These are phyloP conservation scores for Sebastes minor DNA, from an alignment of 2,797 vertebrate species.

Conservation along the genomic window DNA sequence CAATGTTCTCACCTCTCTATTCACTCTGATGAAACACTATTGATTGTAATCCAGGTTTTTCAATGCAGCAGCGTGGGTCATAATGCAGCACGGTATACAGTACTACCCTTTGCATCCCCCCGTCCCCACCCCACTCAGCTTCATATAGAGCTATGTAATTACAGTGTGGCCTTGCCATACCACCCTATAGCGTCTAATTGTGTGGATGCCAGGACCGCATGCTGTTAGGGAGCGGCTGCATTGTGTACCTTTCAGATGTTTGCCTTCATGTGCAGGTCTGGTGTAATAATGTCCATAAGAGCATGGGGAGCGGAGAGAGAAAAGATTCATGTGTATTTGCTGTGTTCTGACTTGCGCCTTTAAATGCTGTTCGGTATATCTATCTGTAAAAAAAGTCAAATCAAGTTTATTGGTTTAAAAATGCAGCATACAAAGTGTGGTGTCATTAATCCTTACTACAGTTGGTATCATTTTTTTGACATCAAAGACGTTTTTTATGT, in stretches of 20 bases:
- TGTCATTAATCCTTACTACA: not conserved
- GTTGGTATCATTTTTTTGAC: not conserved
- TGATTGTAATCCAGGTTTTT: constrained; percentile 36
- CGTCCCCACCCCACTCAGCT: constrained; percentile 20
- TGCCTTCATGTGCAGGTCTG: constrained; percentile 35
- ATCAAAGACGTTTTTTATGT: not conserved
- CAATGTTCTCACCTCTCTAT: constrained; percentile 17
- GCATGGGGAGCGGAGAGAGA: not conserved
- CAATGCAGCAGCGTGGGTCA: constrained; percentile 43
- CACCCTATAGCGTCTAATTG: constrained; percentile 64
- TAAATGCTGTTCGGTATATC: not conserved
- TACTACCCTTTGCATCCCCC: constrained; percentile 13
- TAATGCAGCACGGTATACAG: constrained; percentile 28
- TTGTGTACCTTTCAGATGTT: constrained; percentile 55
- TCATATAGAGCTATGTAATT: constrained; percentile 68
- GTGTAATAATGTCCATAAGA: constrained; percentile 6
- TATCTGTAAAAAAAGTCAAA: not conserved
- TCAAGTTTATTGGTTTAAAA: not conserved
- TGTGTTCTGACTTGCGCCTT: not conserved
- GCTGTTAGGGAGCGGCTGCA: constrained; percentile 50
- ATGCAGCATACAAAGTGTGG: not conserved
- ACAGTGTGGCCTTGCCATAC: constrained; percentile 56
- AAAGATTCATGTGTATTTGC: not conserved
- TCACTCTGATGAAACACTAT: constrained; percentile 41
- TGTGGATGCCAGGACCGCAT: constrained; percentile 51